A percentile compares a stretch with the other conserved stretches of the same genome.
Conservation (phyloP, 2,888 invertebrate genomes). For the Drosophila yooni region DNA sequence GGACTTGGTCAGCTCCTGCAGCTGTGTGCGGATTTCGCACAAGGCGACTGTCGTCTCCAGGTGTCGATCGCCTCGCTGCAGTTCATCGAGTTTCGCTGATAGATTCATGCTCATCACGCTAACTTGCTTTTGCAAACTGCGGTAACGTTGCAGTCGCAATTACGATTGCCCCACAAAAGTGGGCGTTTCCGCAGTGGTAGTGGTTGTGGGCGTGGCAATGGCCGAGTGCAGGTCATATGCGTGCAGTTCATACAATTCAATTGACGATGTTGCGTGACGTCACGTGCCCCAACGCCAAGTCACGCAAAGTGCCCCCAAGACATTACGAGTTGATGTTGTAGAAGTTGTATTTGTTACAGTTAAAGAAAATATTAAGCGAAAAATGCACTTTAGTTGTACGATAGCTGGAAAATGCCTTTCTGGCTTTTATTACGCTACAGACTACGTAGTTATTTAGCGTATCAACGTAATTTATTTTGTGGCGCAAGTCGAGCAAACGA, state of each 20-base stretch:
- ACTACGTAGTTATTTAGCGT: constrained; percentile 69
- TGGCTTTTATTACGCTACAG: constrained; percentile 59
- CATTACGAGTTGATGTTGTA: constrained; percentile 28
- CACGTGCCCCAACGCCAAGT: constrained; percentile 58
- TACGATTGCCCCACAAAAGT: constrained; percentile 22
- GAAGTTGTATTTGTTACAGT: constrained; percentile 54
- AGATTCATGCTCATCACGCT: constrained; percentile 99
- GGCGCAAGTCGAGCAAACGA: constrained; percentile 56
- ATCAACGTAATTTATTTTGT: constrained; percentile 72
- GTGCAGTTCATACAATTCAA: constrained; percentile 63
- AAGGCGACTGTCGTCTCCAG: constrained; percentile 97
- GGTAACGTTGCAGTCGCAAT: constrained; percentile 31
- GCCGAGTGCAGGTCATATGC: constrained; percentile 49
- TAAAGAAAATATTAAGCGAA: constrained; percentile 73
- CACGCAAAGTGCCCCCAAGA: constrained; percentile 62
- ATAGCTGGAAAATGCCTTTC: constrained; percentile 61
- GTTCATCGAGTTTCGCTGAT: constrained; percentile 96
- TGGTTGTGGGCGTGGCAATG: constrained; percentile 35
- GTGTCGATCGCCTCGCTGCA: constrained; percentile 95
- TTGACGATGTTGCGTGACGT: constrained; percentile 63
- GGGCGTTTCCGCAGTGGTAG: constrained; percentile 16
- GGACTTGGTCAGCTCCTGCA: constrained; percentile 96
- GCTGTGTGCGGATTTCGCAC: constrained; percentile 96
- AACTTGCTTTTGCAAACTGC: constrained; percentile 98
- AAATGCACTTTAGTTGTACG: constrained; percentile 76